phyloP scores from a whole-genome alignment of 2,888 invertebrate genomes.

The Dasysyrphus tricinctus region DNA sequence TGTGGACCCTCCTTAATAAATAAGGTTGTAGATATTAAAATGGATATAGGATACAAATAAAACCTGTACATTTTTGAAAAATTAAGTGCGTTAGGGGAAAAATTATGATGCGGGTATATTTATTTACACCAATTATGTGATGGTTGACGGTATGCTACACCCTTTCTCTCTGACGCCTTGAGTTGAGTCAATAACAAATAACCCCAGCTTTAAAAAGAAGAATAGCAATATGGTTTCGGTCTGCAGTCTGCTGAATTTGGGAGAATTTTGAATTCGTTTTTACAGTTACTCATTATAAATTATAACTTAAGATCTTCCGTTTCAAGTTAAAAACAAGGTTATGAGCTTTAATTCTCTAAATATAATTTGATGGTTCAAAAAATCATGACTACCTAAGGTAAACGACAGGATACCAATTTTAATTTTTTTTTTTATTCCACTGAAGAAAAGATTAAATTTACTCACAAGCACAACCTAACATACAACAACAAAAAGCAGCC shows the following conservation, averaged over 20 bases:
- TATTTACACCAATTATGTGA: too few relatives aligned
- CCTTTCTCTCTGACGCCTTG: neutral
- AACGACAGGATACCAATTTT: conserved; percentile 3
- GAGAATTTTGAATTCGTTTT: neutral
- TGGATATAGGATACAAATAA: too few relatives aligned
- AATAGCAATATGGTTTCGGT: neutral
- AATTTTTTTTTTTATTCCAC: conserved; percentile 7
- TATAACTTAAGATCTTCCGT: neutral
- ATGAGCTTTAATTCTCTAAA: neutral
- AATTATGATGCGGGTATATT: too few relatives aligned
- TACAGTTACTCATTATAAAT: neutral
- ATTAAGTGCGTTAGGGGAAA: too few relatives aligned
- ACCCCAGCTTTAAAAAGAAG: neutral
- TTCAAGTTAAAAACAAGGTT: neutral
- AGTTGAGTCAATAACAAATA: neutral
- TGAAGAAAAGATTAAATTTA: conserved; percentile 11
- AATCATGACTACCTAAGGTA: neutral
- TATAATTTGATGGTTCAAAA: conserved; percentile 10
- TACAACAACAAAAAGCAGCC: neutral
- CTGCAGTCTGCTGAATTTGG: neutral
- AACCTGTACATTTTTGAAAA: too few relatives aligned
- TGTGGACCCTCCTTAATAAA: too few relatives aligned
- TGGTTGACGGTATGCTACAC: too few relatives aligned
- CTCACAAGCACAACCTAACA: neutral
- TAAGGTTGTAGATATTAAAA: too few relatives aligned